Percentiles rank a stretch among this genome's conserved stretches.
Conservation (phyloP, 2,888 invertebrate species). For the Zaprionus obscuricornis region DNA sequence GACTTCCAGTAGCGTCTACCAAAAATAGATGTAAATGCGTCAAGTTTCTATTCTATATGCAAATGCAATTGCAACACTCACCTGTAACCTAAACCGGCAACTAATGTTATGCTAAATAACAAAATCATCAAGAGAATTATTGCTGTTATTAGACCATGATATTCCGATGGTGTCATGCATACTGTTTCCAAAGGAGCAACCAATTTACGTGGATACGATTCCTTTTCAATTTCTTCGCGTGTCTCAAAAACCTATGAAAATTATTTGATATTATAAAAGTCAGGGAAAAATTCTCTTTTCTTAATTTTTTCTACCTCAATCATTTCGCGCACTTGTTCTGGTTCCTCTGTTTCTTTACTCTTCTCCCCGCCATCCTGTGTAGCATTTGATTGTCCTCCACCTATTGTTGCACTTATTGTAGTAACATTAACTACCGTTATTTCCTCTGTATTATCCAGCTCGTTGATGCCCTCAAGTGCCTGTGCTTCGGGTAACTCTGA, state of each 20-base stretch:
- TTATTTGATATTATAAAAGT: too few relatives aligned
- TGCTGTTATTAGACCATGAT: conserved; percentile 92
- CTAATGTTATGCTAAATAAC: conserved; percentile 88
- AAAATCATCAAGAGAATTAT: conserved; percentile 90
- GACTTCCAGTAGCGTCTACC: conserved; percentile 90
- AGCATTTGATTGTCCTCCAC: conserved; percentile 64
- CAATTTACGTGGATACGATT: conserved; percentile 86
- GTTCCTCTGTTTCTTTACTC: conserved; percentile 81
- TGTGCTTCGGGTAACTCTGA: conserved; percentile 47
- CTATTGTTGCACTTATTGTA: conserved; percentile 71
- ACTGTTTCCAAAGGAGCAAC: conserved; percentile 88
- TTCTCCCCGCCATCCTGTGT: conserved; percentile 63
- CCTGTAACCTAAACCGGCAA: conserved; percentile 91
- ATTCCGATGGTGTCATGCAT: conserved; percentile 92
- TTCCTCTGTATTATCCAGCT: conserved; percentile 54
- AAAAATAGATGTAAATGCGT: neutral
- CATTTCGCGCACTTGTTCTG: conserved; percentile 94
- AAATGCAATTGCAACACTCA: conserved; percentile 72
- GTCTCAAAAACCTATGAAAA: conserved; percentile 91
- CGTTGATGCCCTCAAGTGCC: conserved; percentile 38
- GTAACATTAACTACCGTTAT: conserved; percentile 74
- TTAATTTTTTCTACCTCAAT: too few relatives aligned
- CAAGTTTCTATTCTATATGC: neutral
- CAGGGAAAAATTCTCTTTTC: too few relatives aligned
- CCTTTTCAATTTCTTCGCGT: conserved; percentile 88